Conservation (phyloP, 1,140 invertebrate genomes). For the Drosophila arawakana region DNA sequence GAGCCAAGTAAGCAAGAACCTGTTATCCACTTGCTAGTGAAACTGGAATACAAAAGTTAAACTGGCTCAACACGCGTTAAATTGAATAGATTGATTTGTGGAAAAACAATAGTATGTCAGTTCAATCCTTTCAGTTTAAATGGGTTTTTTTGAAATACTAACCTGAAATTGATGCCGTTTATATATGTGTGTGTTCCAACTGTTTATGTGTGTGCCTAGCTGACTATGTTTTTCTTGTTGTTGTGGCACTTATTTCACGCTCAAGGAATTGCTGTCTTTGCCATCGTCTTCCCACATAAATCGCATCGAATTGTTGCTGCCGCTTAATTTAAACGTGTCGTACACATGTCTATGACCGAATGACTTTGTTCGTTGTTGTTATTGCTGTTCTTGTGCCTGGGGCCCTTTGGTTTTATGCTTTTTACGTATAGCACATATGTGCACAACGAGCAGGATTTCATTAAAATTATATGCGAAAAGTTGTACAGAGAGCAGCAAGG, state of each 20-base stretch:
- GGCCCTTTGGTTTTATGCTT: constrained; percentile 26
- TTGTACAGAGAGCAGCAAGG: constrained; percentile 12
- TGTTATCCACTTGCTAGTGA: constrained; percentile 1
- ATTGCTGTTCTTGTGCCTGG: neutral
- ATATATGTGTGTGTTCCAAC: neutral
- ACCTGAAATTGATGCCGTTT: neutral
- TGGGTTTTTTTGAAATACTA: constrained; percentile 1
- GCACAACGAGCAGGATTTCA: constrained; percentile 22
- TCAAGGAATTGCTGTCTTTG: constrained; percentile 37
- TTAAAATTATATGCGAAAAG: constrained; percentile 47
- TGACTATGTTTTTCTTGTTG: constrained; percentile 29
- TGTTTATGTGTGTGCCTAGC: constrained; percentile 4
- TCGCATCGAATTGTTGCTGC: constrained; percentile 61
- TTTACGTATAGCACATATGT: constrained; percentile 29
- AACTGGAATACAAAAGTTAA: constrained; percentile 25
- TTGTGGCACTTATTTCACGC: constrained; percentile 50
- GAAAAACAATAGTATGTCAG: neutral
- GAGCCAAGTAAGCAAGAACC: neutral
- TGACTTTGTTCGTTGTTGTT: constrained; percentile 18
- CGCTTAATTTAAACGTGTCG: constrained; percentile 64
- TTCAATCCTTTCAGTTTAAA: constrained; percentile 32
- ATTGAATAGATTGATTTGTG: constrained; percentile 26
- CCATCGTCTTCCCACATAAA: constrained; percentile 53
- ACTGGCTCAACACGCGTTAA: constrained; percentile 14
- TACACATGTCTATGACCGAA: constrained; percentile 40